Percentiles rank a stretch among this genome's conserved stretches.
Evolutionary conservation across 2,797 vertebrate genomes (phyloP).

Genomic region (Mormyrops boulengeri): DNA sequence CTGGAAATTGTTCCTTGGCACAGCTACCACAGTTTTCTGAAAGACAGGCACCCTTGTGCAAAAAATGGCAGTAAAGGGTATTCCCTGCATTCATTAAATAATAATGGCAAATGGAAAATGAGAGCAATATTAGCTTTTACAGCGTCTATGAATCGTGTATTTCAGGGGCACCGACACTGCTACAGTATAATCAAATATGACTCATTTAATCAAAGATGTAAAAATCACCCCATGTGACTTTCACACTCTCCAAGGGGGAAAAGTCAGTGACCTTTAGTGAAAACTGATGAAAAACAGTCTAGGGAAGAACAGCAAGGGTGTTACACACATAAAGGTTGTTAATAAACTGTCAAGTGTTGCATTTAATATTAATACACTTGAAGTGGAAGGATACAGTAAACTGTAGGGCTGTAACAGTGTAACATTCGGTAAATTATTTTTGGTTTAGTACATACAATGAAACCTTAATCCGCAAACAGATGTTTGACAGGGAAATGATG

Average conservation of each 20-base stretch:
- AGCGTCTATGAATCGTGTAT: slow-evolving; percentile 43
- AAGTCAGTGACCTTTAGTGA: neutral
- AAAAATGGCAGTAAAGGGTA: slow-evolving; percentile 1
- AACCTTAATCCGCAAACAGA: neutral
- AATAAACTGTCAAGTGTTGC: neutral
- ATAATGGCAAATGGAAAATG: slow-evolving; percentile 55
- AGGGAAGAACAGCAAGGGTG: neutral
- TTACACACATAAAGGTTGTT: neutral
- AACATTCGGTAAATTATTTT: neutral
- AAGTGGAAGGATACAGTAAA: neutral
- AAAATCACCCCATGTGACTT: slow-evolving; percentile 38
- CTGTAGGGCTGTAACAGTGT: neutral
- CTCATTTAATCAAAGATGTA: slow-evolving; percentile 35
- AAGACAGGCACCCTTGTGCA: neutral
- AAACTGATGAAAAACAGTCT: neutral
- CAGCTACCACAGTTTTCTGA: neutral
- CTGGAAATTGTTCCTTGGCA: neutral
- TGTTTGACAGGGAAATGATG: neutral
- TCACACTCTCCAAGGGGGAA: slow-evolving; percentile 18
- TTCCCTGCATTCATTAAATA: slow-evolving; percentile 51
- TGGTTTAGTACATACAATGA: neutral
- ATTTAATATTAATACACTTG: neutral
- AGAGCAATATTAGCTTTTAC: slow-evolving; percentile 52
- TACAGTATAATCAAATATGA: neutral
- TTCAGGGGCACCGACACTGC: slow-evolving; percentile 26